Conservation (phyloP, 2,797 vertebrate genomes). For the Gallirallus australis region DNA sequence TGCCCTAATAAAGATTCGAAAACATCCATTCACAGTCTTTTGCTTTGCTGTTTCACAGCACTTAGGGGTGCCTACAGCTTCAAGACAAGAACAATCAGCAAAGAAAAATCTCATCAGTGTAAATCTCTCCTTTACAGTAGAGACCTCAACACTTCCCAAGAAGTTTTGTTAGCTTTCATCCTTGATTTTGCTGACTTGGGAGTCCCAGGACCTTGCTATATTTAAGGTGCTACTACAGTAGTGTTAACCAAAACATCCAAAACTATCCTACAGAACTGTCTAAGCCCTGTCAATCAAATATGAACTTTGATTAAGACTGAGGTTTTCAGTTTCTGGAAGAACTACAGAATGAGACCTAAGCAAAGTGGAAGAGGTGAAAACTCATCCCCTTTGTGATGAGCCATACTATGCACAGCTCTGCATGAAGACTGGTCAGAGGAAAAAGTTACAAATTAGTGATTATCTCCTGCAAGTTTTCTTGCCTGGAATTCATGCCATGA, state of each 20-base stretch:
- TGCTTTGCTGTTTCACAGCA: not conserved
- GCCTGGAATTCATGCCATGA: not conserved
- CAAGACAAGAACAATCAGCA: not conserved
- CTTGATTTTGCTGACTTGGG: not conserved
- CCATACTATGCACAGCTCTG: not conserved
- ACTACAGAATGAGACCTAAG: not conserved
- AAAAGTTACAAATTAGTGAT: not conserved
- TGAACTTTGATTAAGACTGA: not conserved
- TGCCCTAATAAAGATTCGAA: not conserved
- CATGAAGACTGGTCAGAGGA: not conserved
- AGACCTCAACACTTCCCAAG: not conserved
- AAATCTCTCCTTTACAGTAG: not conserved
- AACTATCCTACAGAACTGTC: not conserved
- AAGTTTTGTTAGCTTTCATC: not conserved
- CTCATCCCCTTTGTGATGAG: not conserved
- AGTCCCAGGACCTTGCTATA: not conserved
- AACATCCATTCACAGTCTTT: not conserved
- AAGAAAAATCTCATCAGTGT: not conserved
- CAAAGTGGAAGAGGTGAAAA: not conserved
- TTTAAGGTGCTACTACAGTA: not conserved
- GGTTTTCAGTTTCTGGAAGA: not conserved
- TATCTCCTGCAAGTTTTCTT: not conserved
- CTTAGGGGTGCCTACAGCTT: not conserved
- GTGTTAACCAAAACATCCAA: not conserved
- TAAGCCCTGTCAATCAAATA: not conserved